These are phyloP conservation scores for Hemicrepidius hirtus DNA, from an alignment of 2,888 invertebrate genomes.

Conservation along the genomic window DNA sequence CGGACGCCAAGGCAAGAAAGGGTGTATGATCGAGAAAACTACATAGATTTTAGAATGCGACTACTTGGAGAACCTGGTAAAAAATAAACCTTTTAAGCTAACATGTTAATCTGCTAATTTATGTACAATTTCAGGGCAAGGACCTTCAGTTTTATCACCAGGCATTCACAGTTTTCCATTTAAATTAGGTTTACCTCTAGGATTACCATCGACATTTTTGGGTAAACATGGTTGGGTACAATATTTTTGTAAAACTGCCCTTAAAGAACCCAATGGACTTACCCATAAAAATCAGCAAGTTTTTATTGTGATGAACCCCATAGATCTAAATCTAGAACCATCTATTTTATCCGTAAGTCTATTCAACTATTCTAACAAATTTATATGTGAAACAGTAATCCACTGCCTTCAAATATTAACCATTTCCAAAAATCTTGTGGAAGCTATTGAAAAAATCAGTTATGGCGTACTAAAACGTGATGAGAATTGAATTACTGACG, in stretches of 20 bases:
- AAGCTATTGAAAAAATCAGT: background rate
- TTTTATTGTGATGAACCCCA: slow-evolving; percentile 97
- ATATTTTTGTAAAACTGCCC: slow-evolving; percentile 93
- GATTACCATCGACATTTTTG: slow-evolving; percentile 93
- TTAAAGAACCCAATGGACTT: slow-evolving; percentile 90
- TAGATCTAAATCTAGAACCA: slow-evolving; percentile 93
- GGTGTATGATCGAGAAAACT: slow-evolving; percentile 93
- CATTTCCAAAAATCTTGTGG: background rate
- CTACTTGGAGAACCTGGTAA: slow-evolving; percentile 90
- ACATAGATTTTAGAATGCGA: slow-evolving; percentile 96
- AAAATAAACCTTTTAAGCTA: slow-evolving; percentile 11
- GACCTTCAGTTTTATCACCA: slow-evolving; percentile 88
- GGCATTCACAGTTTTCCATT: slow-evolving; percentile 97
- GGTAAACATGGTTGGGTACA: slow-evolving; percentile 97
- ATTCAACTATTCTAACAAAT: background rate
- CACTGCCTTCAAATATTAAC: background rate
- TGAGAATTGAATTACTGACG: too few species aligned
- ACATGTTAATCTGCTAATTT: background rate
- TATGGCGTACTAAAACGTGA: background rate
- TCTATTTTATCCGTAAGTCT: slow-evolving; percentile 88
- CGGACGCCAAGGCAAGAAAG: slow-evolving; percentile 88
- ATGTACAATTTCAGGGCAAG: slow-evolving; percentile 78
- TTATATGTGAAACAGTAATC: slow-evolving; percentile 14
- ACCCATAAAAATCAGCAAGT: slow-evolving; percentile 97
- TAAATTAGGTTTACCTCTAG: slow-evolving; percentile 91